A percentile compares a stretch with the other conserved stretches of the same genome.
Evolutionary conservation across 2,113 vertebrate genomes (phyloP).

Genomic region (Lota lota): DNA sequence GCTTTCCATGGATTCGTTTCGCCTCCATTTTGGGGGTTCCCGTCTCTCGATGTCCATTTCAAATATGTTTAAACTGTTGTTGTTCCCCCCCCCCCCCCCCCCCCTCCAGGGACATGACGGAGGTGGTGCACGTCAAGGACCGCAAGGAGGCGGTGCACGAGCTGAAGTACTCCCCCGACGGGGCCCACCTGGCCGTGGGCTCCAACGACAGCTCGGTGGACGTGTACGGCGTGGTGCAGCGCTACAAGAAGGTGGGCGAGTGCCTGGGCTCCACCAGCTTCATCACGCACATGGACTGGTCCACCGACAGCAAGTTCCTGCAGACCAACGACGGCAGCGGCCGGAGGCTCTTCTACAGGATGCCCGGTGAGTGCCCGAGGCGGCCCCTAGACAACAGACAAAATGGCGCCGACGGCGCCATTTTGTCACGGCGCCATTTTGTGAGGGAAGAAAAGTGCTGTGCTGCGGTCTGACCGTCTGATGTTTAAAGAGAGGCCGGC

Average conservation of each 20-base stretch:
- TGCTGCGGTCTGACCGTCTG: too few species aligned
- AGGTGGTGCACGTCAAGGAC: constrained; percentile 98
- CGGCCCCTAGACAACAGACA: too few species aligned
- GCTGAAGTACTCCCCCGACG: constrained; percentile 96
- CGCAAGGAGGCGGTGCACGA: constrained; percentile 98
- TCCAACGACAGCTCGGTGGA: constrained; percentile 95
- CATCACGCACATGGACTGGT: constrained; percentile 99
- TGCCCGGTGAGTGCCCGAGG: constrained; percentile 96
- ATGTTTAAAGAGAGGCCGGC: too few species aligned
- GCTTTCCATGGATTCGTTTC: too few species aligned
- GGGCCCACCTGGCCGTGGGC: constrained; percentile 90
- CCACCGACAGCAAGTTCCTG: constrained; percentile 90
- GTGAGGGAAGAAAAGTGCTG: too few species aligned
- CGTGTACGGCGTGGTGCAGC: constrained; percentile 91
- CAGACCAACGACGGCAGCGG: constrained; percentile 94
- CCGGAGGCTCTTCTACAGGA: constrained; percentile 90
- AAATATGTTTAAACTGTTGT: background rate
- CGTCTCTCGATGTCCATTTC: too few species aligned
- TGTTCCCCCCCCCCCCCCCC: background rate
- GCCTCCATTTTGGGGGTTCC: too few species aligned
- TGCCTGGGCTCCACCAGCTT: constrained; percentile 89
- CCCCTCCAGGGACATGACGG: constrained; percentile 92
- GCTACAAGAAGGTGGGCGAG: constrained; percentile 93
- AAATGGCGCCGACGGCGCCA: too few species aligned
- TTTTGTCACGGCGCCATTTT: too few species aligned